Conservation (phyloP, 2,888 invertebrate genomes). For the Nomada lathburiana region DNA sequence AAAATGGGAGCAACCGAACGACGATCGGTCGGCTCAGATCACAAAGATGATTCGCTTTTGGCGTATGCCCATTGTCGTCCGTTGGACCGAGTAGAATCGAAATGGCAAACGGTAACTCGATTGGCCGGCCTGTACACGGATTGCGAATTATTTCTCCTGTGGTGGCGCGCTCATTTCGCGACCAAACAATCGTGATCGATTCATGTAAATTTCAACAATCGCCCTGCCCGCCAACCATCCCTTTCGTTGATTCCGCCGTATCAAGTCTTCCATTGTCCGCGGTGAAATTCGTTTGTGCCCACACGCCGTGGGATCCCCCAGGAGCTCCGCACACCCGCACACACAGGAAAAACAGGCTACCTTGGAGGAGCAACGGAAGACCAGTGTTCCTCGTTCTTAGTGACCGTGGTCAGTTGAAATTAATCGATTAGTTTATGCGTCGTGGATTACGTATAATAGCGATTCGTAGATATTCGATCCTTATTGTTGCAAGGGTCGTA, state of each 20-base stretch:
- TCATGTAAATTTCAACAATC: conserved; percentile 83
- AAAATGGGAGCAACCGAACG: conserved; percentile 25
- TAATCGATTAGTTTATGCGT: neutral
- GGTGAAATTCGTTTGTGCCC: conserved; percentile 71
- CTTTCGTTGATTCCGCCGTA: conserved; percentile 75
- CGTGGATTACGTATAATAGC: no score
- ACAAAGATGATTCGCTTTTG: conserved; percentile 82
- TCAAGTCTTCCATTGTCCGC: conserved; percentile 79
- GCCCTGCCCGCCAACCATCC: conserved; percentile 64
- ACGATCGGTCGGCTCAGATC: conserved; percentile 72
- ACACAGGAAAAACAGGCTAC: conserved; percentile 44
- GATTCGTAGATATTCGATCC: neutral
- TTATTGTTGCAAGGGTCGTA: neutral
- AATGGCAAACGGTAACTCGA: conserved; percentile 83
- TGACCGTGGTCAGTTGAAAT: neutral
- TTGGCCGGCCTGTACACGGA: conserved; percentile 80
- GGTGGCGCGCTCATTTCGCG: conserved; percentile 77
- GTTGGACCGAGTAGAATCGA: conserved; percentile 82
- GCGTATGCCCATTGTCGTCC: conserved; percentile 80
- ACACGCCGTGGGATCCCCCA: conserved; percentile 54
- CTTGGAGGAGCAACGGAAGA: conserved; percentile 48
- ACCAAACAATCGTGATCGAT: conserved; percentile 83
- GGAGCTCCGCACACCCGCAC: conserved; percentile 57
- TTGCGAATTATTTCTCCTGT: conserved; percentile 81
- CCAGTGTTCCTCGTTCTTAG: conserved; percentile 34